Percentiles rank a stretch among this genome's conserved stretches.
Evolutionary conservation across 2,797 vertebrate genomes (phyloP).

Genomic region (Lycodopsis pacificus): DNA sequence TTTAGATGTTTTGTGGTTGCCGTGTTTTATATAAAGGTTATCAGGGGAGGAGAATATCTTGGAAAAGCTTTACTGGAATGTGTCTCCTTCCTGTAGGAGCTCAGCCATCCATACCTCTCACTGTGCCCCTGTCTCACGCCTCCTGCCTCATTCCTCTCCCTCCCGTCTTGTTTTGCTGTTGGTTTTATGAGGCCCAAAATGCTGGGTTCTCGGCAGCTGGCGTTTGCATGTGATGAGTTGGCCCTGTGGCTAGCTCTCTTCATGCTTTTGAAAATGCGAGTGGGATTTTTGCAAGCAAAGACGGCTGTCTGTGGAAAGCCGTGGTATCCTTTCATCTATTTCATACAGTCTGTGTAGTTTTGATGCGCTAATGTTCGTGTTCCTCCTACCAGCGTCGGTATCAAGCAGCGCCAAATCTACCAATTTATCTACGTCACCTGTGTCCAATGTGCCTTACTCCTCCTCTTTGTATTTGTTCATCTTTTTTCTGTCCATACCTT

Average conservation of each 20-base stretch:
- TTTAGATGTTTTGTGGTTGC: constrained; percentile 43
- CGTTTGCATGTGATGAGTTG: constrained; percentile 69
- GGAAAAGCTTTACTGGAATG: constrained; percentile 66
- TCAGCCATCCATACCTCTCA: constrained; percentile 66
- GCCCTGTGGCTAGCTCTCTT: constrained; percentile 49
- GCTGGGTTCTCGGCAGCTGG: constrained; percentile 69
- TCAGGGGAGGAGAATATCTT: constrained; percentile 52
- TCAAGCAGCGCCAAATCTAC: constrained; percentile 3
- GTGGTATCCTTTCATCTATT: constrained; percentile 17
- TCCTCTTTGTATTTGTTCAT: background rate
- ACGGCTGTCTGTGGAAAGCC: constrained; percentile 24
- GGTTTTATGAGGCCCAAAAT: constrained; percentile 79
- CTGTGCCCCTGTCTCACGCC: constrained; percentile 68
- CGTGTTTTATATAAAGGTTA: constrained; percentile 58
- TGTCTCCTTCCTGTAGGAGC: constrained; percentile 71
- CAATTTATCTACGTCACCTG: constrained; percentile 2
- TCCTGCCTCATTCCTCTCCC: constrained; percentile 55
- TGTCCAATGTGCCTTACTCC: background rate
- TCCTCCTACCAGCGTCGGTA: background rate
- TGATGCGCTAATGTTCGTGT: constrained; percentile 5
- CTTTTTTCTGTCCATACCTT: background rate
- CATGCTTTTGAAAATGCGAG: constrained; percentile 35
- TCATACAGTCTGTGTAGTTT: constrained; percentile 15
- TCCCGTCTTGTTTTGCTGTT: constrained; percentile 75
- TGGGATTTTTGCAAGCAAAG: constrained; percentile 23